These are phyloP conservation scores for Drosophila repletoides DNA, from an alignment of 1,140 invertebrate genomes.

Conservation along the genomic window DNA sequence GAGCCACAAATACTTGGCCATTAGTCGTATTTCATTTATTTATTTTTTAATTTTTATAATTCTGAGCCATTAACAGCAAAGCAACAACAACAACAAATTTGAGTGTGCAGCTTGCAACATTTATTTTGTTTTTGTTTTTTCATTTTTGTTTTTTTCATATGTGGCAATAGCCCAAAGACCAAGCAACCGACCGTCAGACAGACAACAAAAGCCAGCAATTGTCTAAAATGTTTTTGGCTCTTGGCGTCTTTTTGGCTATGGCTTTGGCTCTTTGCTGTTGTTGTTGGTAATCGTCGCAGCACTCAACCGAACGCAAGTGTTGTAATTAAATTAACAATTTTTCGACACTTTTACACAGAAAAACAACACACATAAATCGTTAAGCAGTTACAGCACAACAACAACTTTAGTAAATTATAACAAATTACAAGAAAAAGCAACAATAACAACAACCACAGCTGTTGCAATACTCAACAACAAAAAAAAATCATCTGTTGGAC, in stretches of 20 bases:
- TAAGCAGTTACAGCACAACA: constrained; percentile 50
- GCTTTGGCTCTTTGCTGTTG: too few relatives aligned
- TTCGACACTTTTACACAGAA: constrained; percentile 61
- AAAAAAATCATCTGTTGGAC: constrained; percentile 58
- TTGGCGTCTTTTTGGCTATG: constrained; percentile 39
- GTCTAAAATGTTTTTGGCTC: constrained; percentile 61
- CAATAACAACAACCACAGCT: constrained; percentile 39
- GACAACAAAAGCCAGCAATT: constrained; percentile 51
- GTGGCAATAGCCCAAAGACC: constrained; percentile 56
- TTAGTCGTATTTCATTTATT: constrained; percentile 45
- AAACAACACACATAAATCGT: constrained; percentile 41
- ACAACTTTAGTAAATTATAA: constrained; percentile 8
- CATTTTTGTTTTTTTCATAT: constrained; percentile 64
- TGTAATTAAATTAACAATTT: constrained; percentile 79
- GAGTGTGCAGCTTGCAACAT: constrained; percentile 59
- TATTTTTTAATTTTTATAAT: constrained; percentile 36
- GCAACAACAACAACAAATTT: constrained; percentile 13
- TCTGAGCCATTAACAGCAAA: constrained; percentile 28
- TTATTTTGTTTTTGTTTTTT: too few relatives aligned
- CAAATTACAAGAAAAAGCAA: constrained; percentile 18
- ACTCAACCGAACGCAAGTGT: constrained; percentile 75
- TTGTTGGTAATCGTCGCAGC: constrained; percentile 74
- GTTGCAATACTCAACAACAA: constrained; percentile 63
- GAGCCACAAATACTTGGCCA: constrained; percentile 49
- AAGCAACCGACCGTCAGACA: constrained; percentile 13